phyloP scores from a whole-genome alignment of 2,797 vertebrate genomes.

The Hipposideros larvatus region DNA sequence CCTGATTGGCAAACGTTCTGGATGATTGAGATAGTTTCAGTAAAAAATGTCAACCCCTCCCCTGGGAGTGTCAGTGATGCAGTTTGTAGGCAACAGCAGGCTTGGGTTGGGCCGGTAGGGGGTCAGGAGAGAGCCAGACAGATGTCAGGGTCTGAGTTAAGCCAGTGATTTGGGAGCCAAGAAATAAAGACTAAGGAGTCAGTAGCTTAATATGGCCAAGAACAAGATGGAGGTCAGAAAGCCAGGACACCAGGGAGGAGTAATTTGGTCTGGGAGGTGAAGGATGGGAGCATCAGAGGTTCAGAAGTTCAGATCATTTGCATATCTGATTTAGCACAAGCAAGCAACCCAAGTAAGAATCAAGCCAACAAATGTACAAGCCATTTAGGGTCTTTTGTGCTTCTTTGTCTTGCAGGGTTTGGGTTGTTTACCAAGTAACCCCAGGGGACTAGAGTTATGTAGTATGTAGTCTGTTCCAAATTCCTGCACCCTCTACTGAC shows the following conservation, averaged over 20 bases:
- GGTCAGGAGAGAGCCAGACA: conserved; percentile 39
- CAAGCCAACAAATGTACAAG: neutral
- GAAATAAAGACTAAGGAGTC: neutral
- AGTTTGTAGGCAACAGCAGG: conserved; percentile 38
- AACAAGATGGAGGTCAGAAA: conserved; percentile 38
- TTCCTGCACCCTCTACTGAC: neutral
- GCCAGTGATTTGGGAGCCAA: conserved; percentile 43
- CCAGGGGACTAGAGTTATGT: neutral
- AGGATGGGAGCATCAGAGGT: neutral
- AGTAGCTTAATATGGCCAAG: conserved; percentile 24
- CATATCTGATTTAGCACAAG: neutral
- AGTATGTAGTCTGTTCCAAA: neutral
- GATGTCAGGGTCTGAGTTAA: conserved; percentile 31
- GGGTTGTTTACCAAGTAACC: neutral
- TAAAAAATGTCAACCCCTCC: conserved; percentile 45
- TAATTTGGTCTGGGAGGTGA: neutral
- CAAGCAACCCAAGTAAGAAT: neutral
- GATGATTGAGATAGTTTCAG: conserved; percentile 35
- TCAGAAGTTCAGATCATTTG: conserved; percentile 20
- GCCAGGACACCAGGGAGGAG: neutral
- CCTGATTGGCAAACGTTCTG: neutral
- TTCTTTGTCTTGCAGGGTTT: neutral
- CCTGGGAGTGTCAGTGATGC: neutral
- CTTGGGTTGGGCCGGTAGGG: neutral
- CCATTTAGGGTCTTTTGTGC: neutral